Conservation (phyloP, 2,113 vertebrate genomes). For the Hassar affinis region DNA sequence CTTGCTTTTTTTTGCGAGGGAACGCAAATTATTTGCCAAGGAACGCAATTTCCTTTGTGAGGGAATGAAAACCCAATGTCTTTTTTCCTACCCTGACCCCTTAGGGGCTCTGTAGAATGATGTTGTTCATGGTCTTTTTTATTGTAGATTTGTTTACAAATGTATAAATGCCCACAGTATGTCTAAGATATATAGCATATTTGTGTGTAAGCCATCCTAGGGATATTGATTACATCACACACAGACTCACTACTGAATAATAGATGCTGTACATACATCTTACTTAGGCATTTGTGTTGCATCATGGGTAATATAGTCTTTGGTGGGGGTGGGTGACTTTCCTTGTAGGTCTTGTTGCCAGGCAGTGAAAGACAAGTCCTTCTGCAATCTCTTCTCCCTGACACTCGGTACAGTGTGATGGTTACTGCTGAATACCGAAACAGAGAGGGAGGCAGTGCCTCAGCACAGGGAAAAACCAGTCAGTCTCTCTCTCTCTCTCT, state of each 20-base stretch:
- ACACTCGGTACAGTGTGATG: constrained; percentile 80
- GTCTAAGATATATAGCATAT: background rate
- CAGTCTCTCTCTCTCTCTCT: constrained; percentile 42
- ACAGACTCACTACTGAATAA: background rate
- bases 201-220: background rate
- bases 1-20: too few relatives aligned
- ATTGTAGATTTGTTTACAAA: background rate
- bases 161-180: background rate
- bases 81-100: too few relatives aligned
- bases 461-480: constrained; percentile 80
- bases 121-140: background rate
- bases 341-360: constrained; percentile 76
- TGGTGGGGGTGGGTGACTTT: background rate
- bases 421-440: constrained; percentile 80
- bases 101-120: too few relatives aligned
- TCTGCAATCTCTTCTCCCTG: constrained; percentile 78
- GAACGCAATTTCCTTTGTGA: too few relatives aligned
- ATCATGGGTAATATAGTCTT: constrained; percentile 30
- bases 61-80: too few relatives aligned
- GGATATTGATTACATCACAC: background rate
- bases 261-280: background rate
- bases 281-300: background rate
- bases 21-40: too few relatives aligned
- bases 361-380: constrained; percentile 69
- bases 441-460: constrained; percentile 75